A percentile compares a stretch with the other conserved stretches of the same genome.
These are phyloP conservation scores for Didymodactylos carnosus DNA, from an alignment of 2,888 invertebrate species.

Conservation along the genomic window DNA sequence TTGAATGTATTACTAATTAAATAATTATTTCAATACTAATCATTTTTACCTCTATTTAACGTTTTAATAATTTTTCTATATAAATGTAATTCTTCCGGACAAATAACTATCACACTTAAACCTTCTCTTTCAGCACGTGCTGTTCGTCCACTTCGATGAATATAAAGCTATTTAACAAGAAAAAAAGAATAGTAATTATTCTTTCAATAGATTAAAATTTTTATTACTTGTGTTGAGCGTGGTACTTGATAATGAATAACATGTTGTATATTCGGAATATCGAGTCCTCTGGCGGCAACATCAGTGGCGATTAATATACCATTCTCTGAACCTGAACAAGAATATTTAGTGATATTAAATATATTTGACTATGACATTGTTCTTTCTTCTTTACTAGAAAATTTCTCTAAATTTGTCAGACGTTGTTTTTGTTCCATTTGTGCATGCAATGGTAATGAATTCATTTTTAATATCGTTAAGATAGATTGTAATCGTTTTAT, in stretches of 20 bases:
- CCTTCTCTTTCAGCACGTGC: constrained; percentile 72
- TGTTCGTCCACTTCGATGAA: constrained; percentile 86
- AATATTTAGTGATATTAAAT: not conserved
- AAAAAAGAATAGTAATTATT: constrained; percentile 32
- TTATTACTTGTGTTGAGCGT: constrained; percentile 53
- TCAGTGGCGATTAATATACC: constrained; percentile 72
- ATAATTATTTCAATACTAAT: not conserved
- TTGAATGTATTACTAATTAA: no score
- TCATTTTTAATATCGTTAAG: constrained; percentile 24
- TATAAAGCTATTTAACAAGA: constrained; percentile 46
- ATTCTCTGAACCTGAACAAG: constrained; percentile 33
- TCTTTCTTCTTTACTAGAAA: constrained; percentile 29
- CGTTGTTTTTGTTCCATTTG: constrained; percentile 78
- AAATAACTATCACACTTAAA: constrained; percentile 70
- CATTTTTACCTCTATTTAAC: constrained; percentile 51
- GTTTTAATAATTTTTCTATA: constrained; percentile 60
- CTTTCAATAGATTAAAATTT: constrained; percentile 28
- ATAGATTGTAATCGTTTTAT: constrained; percentile 50
- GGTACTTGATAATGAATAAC: constrained; percentile 93
- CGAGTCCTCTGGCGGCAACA: constrained; percentile 86
- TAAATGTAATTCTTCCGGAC: constrained; percentile 58
- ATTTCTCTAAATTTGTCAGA: constrained; percentile 71
- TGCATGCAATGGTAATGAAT: constrained; percentile 41
- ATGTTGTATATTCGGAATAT: constrained; percentile 76
- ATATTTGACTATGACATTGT: not conserved